These are phyloP conservation scores for Fragum fragum DNA, from an alignment of 2,888 invertebrate genomes.

Conservation along the genomic window DNA sequence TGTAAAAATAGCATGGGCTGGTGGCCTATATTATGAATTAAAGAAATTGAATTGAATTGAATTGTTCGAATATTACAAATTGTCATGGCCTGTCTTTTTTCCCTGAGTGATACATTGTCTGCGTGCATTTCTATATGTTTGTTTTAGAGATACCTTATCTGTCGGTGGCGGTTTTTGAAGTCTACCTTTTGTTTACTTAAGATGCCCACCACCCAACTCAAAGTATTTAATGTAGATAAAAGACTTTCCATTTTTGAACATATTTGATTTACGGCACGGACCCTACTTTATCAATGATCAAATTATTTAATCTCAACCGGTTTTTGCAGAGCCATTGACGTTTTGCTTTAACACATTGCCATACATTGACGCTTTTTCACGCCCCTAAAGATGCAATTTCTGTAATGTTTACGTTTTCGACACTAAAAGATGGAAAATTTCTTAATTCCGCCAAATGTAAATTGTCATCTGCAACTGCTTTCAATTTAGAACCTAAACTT, in stretches of 20 bases:
- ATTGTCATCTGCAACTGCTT: too few relatives aligned
- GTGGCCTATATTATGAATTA: too few relatives aligned
- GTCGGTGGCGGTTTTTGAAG: not conserved
- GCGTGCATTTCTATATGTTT: not conserved
- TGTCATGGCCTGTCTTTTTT: not conserved
- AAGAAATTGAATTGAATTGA: too few relatives aligned
- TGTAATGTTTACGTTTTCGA: not conserved
- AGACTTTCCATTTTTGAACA: not conserved
- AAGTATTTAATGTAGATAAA: not conserved
- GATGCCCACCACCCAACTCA: not conserved
- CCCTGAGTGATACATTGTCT: not conserved
- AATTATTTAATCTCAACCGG: too few relatives aligned
- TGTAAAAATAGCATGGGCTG: too few relatives aligned
- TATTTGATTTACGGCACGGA: not conserved
- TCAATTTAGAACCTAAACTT: too few relatives aligned
- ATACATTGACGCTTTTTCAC: too few relatives aligned
- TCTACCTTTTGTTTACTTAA: not conserved
- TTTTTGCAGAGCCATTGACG: too few relatives aligned
- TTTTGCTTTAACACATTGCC: not conserved
- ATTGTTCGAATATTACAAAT: not conserved
- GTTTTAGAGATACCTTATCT: not conserved
- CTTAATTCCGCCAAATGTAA: too few relatives aligned
- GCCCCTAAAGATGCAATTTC: too few relatives aligned
- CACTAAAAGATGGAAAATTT: not conserved
- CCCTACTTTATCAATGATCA: not conserved